Base-by-base conservation (phyloP, 2,888 invertebrate genomes). In the Caenorhabditis sinica region DNA sequence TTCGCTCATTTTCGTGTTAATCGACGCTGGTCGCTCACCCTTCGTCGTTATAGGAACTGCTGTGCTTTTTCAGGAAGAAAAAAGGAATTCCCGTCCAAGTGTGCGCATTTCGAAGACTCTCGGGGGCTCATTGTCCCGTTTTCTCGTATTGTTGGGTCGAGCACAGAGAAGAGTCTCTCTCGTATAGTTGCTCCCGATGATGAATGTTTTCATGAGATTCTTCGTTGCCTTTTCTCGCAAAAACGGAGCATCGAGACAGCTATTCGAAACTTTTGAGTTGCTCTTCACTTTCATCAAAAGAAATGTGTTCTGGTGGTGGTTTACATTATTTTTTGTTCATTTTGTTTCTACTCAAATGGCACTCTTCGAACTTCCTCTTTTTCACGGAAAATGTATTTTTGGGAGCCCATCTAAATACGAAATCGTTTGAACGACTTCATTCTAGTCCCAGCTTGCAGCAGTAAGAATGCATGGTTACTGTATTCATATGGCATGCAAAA, bases 121-220 rank as follows among this genome's bases (percentile, higher is more conserved):
- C 72, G 60, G 69, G 69, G 61, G 72, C 72, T 80, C 80, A 72
- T 80, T 80, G 80, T 80, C 66, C 80, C 72, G 56, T 56, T n/a
- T 51, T 51, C 74, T 49, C 56, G 75, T 75, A 75, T 77, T 77
- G 77, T 77, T 69, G 76, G 68, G 65, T 75, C 66, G 68, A 49
- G 65, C 65, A 17, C 25, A 20, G 58, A 25, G 28, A 49, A 49
- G 49, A 20, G 43, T 23, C 33, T 43, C 60, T 33, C 80, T 80
- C 72, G 80, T 80, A 80, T 80, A 80, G 80, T 73, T 40, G 76
- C 60, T 56, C 56, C 79, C 71, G 60, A 80, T 80, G 80, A 80
- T 80, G 72, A 80, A 80, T 80, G 80, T 80, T 80, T 80, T 72
- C 66, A 72, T 72, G 69, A 71, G 80, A 77, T 77, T 77, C 69